A percentile compares a stretch with the other conserved stretches of the same genome.
These are phyloP conservation scores for Sebastes trivittatus DNA, from an alignment of 2,797 vertebrate genomes.

Conservation along the genomic window DNA sequence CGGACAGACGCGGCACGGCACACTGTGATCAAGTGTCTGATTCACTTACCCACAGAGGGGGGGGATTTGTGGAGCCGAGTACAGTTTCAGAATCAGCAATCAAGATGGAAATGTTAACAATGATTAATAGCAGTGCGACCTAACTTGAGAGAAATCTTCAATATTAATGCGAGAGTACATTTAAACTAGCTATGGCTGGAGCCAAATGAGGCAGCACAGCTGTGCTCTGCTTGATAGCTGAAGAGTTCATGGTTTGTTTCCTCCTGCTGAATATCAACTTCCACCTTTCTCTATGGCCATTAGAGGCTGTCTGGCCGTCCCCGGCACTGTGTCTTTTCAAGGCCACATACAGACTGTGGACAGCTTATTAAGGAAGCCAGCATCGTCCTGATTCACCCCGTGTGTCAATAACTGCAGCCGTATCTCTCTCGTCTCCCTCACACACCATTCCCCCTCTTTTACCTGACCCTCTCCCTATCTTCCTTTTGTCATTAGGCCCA, in stretches of 20 bases:
- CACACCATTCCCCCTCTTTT: constrained; percentile 12
- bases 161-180: background rate
- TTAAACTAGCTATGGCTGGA: background rate
- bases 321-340: constrained; percentile 37
- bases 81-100: background rate
- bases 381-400: constrained; percentile 28
- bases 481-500: constrained; percentile 35
- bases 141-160: background rate
- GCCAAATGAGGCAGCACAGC: constrained; percentile 18
- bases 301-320: constrained; percentile 37
- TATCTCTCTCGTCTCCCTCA: constrained; percentile 1
- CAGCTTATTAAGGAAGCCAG: constrained; percentile 60
- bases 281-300: constrained; percentile 37
- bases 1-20: background rate
- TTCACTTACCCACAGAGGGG: background rate
- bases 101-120: constrained; percentile 18
- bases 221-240: background rate
- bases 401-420: constrained; percentile 39
- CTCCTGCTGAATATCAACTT: constrained; percentile 30
- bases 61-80: background rate
- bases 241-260: constrained; percentile 28
- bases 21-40: constrained; percentile 17
- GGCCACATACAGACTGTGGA: constrained; percentile 34
- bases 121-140: background rate
- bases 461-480: constrained; percentile 13